Conservation (phyloP, 2,797 vertebrate genomes). For the Ceryle rudis region DNA sequence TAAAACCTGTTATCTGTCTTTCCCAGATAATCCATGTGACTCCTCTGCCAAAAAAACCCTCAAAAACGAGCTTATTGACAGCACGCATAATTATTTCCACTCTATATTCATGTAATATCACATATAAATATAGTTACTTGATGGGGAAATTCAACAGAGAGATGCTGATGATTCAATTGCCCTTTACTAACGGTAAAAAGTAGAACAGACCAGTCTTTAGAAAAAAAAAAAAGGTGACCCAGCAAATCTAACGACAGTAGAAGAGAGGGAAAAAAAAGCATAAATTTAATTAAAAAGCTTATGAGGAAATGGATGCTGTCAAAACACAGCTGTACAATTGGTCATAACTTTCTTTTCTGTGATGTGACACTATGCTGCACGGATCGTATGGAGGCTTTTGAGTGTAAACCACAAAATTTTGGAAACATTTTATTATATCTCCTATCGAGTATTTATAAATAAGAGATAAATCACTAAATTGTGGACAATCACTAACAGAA, state of each 20-base stretch:
- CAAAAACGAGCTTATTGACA: neutral
- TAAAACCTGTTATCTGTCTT: neutral
- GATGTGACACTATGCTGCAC: neutral
- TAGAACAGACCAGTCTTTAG: neutral
- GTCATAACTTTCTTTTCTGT: neutral
- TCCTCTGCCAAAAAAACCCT: neutral
- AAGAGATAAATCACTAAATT: neutral
- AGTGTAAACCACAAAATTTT: neutral
- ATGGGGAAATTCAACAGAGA: neutral
- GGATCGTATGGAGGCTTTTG: neutral
- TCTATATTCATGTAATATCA: neutral
- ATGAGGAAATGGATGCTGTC: neutral
- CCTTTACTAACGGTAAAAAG: neutral
- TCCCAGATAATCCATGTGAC: neutral
- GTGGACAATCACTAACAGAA: neutral
- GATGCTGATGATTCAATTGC: neutral
- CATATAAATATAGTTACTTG: neutral
- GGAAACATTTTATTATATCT: neutral
- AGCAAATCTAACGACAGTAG: neutral
- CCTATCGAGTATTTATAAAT: neutral
- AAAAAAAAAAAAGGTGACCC: neutral
- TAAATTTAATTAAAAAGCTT: neutral
- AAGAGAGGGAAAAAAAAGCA: neutral
- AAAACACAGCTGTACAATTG: neutral
- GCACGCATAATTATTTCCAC: neutral